phyloP scores from a whole-genome alignment of 2,797 vertebrate genomes.

The Neosilurus hyrtlii region DNA sequence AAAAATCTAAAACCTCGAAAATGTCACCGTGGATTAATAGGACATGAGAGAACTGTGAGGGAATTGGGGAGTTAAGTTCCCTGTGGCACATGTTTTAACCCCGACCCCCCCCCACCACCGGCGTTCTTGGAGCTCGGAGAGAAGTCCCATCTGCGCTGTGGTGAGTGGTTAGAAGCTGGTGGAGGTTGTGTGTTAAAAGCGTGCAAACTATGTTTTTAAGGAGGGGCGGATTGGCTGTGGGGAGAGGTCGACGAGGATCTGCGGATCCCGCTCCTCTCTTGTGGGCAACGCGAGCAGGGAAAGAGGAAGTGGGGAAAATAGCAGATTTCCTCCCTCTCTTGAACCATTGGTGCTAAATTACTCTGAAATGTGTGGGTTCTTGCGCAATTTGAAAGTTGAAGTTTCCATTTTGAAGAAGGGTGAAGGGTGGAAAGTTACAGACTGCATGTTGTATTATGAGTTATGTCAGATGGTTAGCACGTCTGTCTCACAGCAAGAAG shows the following conservation, averaged over 20 bases:
- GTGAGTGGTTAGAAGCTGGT: slow-evolving; percentile 43
- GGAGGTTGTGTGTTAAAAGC: slow-evolving; percentile 50
- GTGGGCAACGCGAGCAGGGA: slow-evolving; percentile 44
- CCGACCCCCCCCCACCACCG: not conserved
- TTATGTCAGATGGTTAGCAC: too few relatives aligned
- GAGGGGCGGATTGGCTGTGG: slow-evolving; percentile 27
- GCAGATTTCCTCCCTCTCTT: slow-evolving; percentile 47
- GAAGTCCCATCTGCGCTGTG: slow-evolving; percentile 44
- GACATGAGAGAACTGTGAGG: slow-evolving; percentile 30
- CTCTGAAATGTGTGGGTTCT: slow-evolving; percentile 36
- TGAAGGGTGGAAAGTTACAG: not conserved
- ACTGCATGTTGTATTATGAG: not conserved
- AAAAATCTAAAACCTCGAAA: not conserved
- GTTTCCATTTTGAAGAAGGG: not conserved
- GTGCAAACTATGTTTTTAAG: slow-evolving; percentile 46
- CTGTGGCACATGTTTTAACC: slow-evolving; percentile 32
- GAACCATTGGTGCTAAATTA: slow-evolving; percentile 42
- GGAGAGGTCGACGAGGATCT: slow-evolving; percentile 37
- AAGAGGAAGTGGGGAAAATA: slow-evolving; percentile 49
- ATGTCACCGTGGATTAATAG: slow-evolving; percentile 22
- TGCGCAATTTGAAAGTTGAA: slow-evolving; percentile 15
- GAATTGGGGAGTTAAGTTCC: slow-evolving; percentile 36
- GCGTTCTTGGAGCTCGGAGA: slow-evolving; percentile 2
- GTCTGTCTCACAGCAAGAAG: too few relatives aligned
- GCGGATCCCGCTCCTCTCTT: slow-evolving; percentile 44